phyloP scores from a whole-genome alignment of 2,113 vertebrate genomes.

The Rhagologus leucostigma region DNA sequence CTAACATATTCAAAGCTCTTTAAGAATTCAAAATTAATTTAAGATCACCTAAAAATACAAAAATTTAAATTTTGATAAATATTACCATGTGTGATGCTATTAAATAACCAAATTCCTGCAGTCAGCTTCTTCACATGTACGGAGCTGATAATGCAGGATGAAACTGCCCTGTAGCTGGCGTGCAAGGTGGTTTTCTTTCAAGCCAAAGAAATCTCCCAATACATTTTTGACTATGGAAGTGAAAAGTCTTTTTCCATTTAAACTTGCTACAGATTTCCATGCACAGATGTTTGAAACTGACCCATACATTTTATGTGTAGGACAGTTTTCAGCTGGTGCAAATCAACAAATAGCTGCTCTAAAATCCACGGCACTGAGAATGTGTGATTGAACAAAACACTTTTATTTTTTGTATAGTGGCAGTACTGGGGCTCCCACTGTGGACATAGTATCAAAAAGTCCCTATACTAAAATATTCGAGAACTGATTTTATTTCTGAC shows the following conservation, averaged over 20 bases:
- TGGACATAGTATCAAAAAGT: not conserved
- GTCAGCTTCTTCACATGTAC: not conserved
- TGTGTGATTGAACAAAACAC: not conserved
- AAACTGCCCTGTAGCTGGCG: not conserved
- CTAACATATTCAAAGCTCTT: not conserved
- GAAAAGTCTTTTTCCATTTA: not conserved
- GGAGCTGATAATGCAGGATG: not conserved
- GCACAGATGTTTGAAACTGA: not conserved
- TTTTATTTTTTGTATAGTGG: not conserved
- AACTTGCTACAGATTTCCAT: not conserved
- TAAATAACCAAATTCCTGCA: not conserved
- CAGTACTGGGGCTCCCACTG: not conserved
- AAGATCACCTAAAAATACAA: not conserved
- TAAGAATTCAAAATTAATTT: not conserved
- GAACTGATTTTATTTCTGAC: not conserved
- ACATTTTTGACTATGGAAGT: not conserved
- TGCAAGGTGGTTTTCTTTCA: not conserved
- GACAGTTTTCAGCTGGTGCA: not conserved
- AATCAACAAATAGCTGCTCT: not conserved
- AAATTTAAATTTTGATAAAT: not conserved
- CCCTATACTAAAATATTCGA: not conserved
- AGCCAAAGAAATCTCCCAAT: not conserved
- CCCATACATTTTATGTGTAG: not conserved
- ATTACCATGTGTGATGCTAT: not conserved
- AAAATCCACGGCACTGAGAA: not conserved